Evolutionary conservation across 2,888 invertebrate species (phyloP), one percentile per base, ranked within the genome.

Genomic region (Lithosia quadra): DNA sequence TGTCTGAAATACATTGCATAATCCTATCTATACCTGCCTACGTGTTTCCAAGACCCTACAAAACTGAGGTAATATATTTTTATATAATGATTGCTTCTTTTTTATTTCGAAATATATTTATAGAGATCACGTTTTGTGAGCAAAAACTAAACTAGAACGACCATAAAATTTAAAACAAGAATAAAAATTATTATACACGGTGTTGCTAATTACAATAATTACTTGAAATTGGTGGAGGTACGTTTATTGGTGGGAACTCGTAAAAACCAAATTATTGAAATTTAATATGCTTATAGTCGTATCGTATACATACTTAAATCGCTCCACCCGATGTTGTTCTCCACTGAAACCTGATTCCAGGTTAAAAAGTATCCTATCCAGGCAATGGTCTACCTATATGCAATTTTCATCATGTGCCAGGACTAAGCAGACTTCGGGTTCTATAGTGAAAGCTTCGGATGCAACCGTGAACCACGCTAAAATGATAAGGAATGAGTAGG

Each of bases 1-100:
- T 80, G 79, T 76, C 78, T 77, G 78, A 78, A 76, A 74, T 77
- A 68, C 74, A 68, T 79, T 81, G 83, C 77, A 82, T 77, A 77
- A 77, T 71, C 33, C 36, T 69, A 69, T 67, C 72, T 72, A 77
- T 43, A 24, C 24, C 11, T 49, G n/a, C 21, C 33, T 71, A 79
- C 69, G 75, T 79, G 78, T 78, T 79, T 72, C 68, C 67, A 76
- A 78, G 69, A 73, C 72, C 75, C 76, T 72, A 74, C 63, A 71
- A 67, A 71, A 76, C 69, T 73, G 72, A 72, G 68, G 58, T 68
- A 67, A 73, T 53, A 18, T 66, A 69, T 77, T 65, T n/a, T n/a
- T 71, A 67, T 74, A 68, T 68, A 67, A 75, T 64, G 68, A 64
- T 73, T 57, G 65, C 57, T 67, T 67, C 55, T 73, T 79, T 70